A percentile compares a stretch with the other conserved stretches of the same genome.
phyloP scores from a whole-genome alignment of 2,888 invertebrate species.

The Glaucopsyche alexis region DNA sequence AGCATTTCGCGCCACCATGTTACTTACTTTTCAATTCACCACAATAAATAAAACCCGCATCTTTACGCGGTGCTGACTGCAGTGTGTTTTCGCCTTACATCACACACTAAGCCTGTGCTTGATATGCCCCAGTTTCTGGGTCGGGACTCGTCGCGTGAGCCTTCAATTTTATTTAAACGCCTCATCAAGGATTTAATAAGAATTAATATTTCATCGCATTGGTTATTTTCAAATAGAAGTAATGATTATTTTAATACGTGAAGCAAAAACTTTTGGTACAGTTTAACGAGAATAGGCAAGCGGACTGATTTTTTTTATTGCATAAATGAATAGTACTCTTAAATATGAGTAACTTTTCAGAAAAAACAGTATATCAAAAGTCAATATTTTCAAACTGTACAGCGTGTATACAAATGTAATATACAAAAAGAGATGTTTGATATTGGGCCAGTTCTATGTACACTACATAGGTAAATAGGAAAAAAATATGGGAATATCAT shows the following conservation, averaged over 20 bases:
- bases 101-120: constrained; percentile 37
- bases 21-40: not conserved
- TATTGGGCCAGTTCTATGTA: no score
- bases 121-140: constrained; percentile 41
- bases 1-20: no score
- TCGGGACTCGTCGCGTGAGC: constrained; percentile 38
- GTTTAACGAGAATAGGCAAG: no score
- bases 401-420: no score
- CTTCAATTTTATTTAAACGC: constrained; percentile 37
- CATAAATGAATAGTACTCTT: no score
- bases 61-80: not conserved
- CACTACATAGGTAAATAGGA: no score
- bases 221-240: not conserved
- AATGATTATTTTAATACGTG: not conserved
- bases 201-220: constrained; percentile 17
- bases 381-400: no score
- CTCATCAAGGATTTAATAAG: constrained; percentile 29
- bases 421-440: no score
- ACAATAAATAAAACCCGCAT: not conserved
- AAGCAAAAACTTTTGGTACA: not conserved
- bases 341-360: no score
- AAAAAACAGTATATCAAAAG: no score
- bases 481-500: no score
- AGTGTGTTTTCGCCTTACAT: constrained; percentile 1
- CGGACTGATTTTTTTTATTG: no score